These are phyloP conservation scores for Graptemys geographica DNA, from an alignment of 2,797 vertebrate species.

Conservation along the genomic window DNA sequence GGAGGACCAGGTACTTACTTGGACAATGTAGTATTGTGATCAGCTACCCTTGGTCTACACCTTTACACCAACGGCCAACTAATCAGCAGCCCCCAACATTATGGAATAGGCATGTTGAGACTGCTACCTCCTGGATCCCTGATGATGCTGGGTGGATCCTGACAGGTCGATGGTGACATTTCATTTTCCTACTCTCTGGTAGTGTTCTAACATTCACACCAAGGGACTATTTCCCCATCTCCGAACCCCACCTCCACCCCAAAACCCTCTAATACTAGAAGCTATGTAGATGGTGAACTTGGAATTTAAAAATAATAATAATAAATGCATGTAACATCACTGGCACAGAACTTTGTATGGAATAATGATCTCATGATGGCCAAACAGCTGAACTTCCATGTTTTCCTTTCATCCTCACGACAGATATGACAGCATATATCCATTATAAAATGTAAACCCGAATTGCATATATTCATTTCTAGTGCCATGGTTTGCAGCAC, in stretches of 20 bases:
- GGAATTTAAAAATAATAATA: background rate
- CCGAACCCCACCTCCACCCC: accelerated
- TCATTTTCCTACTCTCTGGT: background rate
- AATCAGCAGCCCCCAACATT: background rate
- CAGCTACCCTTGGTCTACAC: background rate
- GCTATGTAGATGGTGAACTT: accelerated
- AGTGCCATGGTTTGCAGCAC: background rate
- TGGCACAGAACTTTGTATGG: accelerated
- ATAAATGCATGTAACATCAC: background rate
- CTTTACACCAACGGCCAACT: background rate
- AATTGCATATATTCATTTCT: background rate
- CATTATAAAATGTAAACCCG: background rate
- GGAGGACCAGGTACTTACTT: background rate
- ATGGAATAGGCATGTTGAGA: background rate
- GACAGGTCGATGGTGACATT: background rate
- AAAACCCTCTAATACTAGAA: accelerated
- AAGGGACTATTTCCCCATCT: background rate
- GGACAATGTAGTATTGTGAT: background rate
- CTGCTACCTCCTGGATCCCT: background rate
- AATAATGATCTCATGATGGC: accelerated
- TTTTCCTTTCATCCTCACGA: background rate
- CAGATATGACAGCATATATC: accelerated
- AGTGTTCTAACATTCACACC: background rate
- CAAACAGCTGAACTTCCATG: background rate
- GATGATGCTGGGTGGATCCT: background rate